A percentile compares a stretch with the other conserved stretches of the same genome.
phyloP scores from a whole-genome alignment of 2,888 invertebrate species.

The Ceraclea dissimilis region DNA sequence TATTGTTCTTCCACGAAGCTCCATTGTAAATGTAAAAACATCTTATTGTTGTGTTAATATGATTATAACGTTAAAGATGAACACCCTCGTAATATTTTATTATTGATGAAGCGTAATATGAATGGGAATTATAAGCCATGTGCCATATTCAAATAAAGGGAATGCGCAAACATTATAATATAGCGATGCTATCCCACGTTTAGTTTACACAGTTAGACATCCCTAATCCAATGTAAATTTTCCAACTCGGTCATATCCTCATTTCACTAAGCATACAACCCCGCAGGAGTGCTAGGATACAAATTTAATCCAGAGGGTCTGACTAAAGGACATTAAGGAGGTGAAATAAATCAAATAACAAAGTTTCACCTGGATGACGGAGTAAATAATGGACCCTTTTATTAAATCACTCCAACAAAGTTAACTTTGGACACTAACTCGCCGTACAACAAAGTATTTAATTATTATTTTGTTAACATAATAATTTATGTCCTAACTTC shows the following conservation, averaged over 20 bases:
- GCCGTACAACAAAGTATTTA: too few species aligned
- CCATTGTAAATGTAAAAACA: too few species aligned
- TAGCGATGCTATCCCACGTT: not conserved
- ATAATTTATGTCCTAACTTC: too few species aligned
- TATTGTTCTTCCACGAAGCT: too few species aligned
- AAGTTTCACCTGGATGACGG: not conserved
- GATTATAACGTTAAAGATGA: too few species aligned
- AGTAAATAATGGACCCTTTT: not conserved
- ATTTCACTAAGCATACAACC: not conserved
- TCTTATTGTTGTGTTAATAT: too few species aligned
- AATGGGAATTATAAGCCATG: too few species aligned
- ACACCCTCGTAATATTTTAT: too few species aligned
- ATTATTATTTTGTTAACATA: too few species aligned
- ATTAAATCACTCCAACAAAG: not conserved
- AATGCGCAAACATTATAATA: too few species aligned
- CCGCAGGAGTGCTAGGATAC: not conserved
- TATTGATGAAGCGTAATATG: too few species aligned
- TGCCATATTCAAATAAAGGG: too few species aligned
- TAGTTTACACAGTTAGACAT: not conserved
- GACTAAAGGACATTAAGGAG: conserved; percentile 2
- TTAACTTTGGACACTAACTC: not conserved
- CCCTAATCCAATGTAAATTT: not conserved
- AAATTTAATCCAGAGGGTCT: not conserved
- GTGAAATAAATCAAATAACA: not conserved
- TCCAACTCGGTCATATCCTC: not conserved